Conservation (phyloP, 2,888 invertebrate genomes). For the Spisula subtruncata region DNA sequence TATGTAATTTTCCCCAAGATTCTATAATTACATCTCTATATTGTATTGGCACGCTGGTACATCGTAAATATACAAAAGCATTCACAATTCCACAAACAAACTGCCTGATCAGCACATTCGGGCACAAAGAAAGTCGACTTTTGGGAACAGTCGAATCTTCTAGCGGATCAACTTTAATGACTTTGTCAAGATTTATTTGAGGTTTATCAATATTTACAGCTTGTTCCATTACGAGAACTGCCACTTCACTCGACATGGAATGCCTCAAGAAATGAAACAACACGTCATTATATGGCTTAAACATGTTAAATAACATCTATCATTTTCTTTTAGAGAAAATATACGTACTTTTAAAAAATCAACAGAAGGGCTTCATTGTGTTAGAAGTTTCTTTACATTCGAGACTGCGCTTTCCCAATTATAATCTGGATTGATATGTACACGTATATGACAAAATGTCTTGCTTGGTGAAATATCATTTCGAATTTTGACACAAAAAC, state of each 20-base stretch:
- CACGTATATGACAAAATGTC: too few species aligned
- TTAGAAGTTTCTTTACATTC: too few species aligned
- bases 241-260: neutral
- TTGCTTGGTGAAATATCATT: too few species aligned
- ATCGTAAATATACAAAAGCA: neutral
- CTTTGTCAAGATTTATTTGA: neutral
- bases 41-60: neutral
- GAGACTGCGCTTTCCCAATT: too few species aligned
- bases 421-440: too few species aligned
- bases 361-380: too few species aligned
- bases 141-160: neutral
- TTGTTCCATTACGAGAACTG: neutral
- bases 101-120: neutral
- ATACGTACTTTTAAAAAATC: too few species aligned
- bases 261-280: neutral
- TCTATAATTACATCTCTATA: slow-evolving; percentile 32
- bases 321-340: too few species aligned
- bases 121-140: neutral
- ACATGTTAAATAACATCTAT: too few species aligned
- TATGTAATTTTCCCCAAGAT: slow-evolving; percentile 11
- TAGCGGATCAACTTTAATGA: slow-evolving; percentile 2
- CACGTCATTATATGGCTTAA: too few species aligned
- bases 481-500: too few species aligned
- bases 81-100: neutral
- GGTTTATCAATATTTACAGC: neutral